Conservation (phyloP, 2,113 vertebrate species). For the Leucosticte australis region DNA sequence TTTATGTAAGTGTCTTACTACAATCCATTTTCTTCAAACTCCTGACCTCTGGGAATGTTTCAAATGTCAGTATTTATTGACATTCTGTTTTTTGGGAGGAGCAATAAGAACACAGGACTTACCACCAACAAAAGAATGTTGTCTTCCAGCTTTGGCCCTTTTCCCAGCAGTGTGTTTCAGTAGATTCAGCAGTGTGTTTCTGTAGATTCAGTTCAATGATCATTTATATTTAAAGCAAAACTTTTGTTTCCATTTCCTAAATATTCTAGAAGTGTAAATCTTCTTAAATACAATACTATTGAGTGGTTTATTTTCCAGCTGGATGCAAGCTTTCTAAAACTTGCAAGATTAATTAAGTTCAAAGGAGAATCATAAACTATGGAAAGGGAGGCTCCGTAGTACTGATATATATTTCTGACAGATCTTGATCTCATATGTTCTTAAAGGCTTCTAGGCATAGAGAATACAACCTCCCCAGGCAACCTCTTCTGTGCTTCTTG, state of each 20-base stretch:
- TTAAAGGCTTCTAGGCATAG: not conserved
- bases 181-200: not conserved
- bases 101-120: not conserved
- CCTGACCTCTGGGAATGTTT: not conserved
- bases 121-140: not conserved
- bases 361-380: conserved; percentile 3
- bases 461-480: not conserved
- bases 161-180: not conserved
- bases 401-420: not conserved
- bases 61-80: not conserved
- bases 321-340: not conserved
- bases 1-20: not conserved
- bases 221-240: not conserved
- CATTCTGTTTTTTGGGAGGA: not conserved
- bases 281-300: not conserved
- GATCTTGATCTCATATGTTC: not conserved
- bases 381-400: not conserved
- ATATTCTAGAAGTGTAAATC: not conserved
- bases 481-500: not conserved
- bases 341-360: not conserved
- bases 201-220: not conserved
- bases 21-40: not conserved
- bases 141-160: not conserved
- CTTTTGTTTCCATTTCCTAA: not conserved
- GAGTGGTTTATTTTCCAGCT: conserved; percentile 1